These are phyloP conservation scores for Hecatera dysodea DNA, from an alignment of 2,888 invertebrate species.

Conservation along the genomic window DNA sequence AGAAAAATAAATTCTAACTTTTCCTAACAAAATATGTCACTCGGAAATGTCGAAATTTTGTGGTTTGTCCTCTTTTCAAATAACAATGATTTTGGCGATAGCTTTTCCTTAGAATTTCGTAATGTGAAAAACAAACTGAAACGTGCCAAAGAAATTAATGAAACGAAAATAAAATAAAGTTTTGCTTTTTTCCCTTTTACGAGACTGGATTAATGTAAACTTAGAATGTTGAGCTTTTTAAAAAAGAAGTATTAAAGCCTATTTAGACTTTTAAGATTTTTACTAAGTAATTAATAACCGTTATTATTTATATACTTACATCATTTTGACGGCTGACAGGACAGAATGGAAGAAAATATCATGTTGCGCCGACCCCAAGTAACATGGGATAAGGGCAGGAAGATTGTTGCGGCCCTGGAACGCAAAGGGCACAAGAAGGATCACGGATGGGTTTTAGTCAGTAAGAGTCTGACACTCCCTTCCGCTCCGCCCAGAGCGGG, in stretches of 20 bases:
- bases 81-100: not conserved
- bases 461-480: too few species aligned
- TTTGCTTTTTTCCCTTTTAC: not conserved
- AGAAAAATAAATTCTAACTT: conserved; percentile 7
- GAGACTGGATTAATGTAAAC: not conserved
- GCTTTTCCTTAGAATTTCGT: conserved; percentile 12
- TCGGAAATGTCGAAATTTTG: not conserved
- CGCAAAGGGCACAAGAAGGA: too few species aligned
- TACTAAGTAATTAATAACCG: too few species aligned
- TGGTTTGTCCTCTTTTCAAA: not conserved
- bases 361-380: too few species aligned
- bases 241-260: not conserved
- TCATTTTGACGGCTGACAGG: too few species aligned
- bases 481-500: too few species aligned
- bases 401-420: too few species aligned
- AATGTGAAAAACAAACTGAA: conserved; percentile 3
- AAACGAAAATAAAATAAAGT: conserved; percentile 8
- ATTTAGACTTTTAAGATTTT: too few species aligned
- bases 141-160: conserved; percentile 10
- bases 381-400: too few species aligned
- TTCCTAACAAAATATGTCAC: not conserved
- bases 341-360: too few species aligned
- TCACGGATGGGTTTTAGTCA: too few species aligned
- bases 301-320: too few species aligned
- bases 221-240: not conserved